Percentiles rank a stretch among this genome's conserved stretches.
These are phyloP conservation scores for Eupithecia subfuscata DNA, from an alignment of 2,888 invertebrate genomes.

Conservation along the genomic window DNA sequence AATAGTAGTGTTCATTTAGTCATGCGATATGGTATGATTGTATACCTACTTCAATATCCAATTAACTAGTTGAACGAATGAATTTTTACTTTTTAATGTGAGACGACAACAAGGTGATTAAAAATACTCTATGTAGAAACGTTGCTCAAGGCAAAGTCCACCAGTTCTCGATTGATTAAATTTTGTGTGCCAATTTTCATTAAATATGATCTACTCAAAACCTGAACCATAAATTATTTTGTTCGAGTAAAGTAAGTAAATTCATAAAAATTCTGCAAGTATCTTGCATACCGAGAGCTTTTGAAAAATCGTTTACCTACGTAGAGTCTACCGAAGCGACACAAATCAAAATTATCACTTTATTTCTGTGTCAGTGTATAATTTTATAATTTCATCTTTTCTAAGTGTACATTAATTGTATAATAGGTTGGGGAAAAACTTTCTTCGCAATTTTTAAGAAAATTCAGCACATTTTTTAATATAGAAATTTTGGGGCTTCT, in stretches of 20 bases:
- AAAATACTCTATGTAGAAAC: background rate
- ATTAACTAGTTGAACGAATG: constrained; percentile 1
- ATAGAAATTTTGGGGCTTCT: no score
- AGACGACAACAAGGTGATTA: background rate
- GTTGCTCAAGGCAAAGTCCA: background rate
- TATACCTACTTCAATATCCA: background rate
- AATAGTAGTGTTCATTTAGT: background rate
- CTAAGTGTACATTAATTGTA: no score
- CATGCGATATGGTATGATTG: background rate
- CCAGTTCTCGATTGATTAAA: background rate
- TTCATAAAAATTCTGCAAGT: background rate
- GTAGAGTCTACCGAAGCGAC: no score
- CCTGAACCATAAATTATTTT: background rate
- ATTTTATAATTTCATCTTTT: no score
- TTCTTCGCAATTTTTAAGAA: no score
- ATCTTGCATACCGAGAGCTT: background rate
- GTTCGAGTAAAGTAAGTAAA: background rate
- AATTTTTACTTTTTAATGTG: background rate
- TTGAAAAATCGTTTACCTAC: background rate
- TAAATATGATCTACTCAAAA: background rate
- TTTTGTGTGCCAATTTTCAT: background rate
- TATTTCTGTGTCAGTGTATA: no score
- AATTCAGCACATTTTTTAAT: no score
- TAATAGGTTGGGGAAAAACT: no score
- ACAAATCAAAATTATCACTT: no score